Base-by-base conservation (phyloP, 1,140 invertebrate genomes). In the Drosophila setifemur region DNA sequence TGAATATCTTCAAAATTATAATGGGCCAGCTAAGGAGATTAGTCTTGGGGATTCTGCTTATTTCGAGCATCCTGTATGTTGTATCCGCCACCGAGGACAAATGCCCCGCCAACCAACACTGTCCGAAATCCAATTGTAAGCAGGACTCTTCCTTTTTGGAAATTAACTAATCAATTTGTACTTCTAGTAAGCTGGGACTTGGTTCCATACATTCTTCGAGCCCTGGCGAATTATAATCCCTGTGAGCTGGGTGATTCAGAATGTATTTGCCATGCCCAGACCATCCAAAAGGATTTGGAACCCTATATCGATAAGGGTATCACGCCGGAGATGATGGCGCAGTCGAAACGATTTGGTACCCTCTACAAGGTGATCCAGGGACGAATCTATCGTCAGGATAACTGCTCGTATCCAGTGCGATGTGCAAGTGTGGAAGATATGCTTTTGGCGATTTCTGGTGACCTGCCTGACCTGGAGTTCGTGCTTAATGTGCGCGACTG, bases 351-450 rank as follows among this genome's bases (percentile, higher is more conserved):
- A 91, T 93, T 90, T 67, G 82, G 90, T 2, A 90, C 94, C 14
- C 93, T 94, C 55, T 99, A 98, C 91, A 97, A 98, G 92, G 93
- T 90, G 7, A 57, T 70, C 29, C 91, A 95, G 73, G 93, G 95
- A 33, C 93, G 93, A 79, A 90, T 99, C 5, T 98, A 96, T 85
- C 92, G 97, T 35, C 93, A 97, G 42, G 92, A 92, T 44, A 93
- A 95, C n/a, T 99, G 97, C 79, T 95, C 97, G 93, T 98, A 98
- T 92, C 97, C 97, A 19, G 92, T 94, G n/a, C 92, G 98, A 83
- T 99, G 98, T 91, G 92, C 93, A 71, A 98, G 97, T 39, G 93
- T 99, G 28, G 97, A 99, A 91, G 93, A 98, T 91, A 98, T 98
- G 91, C 88, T 97, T 1, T 91, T 94, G 11, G 91, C 94, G 71